Base-by-base conservation (phyloP, 2,797 vertebrate genomes). In the Alca torda region DNA sequence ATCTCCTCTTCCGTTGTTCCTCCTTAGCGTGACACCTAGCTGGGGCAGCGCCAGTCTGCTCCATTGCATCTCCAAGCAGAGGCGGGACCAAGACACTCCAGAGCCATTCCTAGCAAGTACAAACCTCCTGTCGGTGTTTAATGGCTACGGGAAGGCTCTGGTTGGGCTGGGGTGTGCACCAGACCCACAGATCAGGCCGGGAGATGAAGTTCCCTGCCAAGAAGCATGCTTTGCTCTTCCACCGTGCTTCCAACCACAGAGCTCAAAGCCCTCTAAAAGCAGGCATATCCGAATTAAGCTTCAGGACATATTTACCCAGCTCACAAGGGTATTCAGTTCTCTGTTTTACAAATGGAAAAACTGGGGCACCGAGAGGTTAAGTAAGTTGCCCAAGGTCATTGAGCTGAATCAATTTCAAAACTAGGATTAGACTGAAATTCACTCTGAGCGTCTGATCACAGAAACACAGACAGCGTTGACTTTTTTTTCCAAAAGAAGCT, bases 331-430 rank as follows among this genome's bases (percentile, higher is more conserved):
- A 87, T 93, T 86, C 67, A 63, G 26, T 48, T 94, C 43, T 89
- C 59, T 86, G 4, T 76, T 94, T 88, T 67, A 86, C 70, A 93
- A 92, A 87, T 48, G 76, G 88, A 88, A 87, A 95, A 97, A 94
- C 18, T 91, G 31, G 80, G 65, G 65, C 56, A 83, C 37, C 2
- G 7, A 87, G 70, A 95, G 84, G 90, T 92, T 93, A 95, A 96
- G 84, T 56, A 93, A 95, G 23, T 92, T 94, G 81, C 82, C 89
- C 87, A 94, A 94, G 80, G 88, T 93, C 83, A 80, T 67, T 76
- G 20, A 92, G 75, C 61, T 77, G 79, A 96, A 90, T 94, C 89
- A 80, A 90, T 91, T 95, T 93, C 87, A 91, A 91, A 94, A 69
- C 63, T 45, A 60, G 68, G 82, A 97, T 88, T 96, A 91, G 74